These are phyloP conservation scores for Microctonus aethiopoides DNA, from an alignment of 2,888 invertebrate genomes.

Conservation along the genomic window DNA sequence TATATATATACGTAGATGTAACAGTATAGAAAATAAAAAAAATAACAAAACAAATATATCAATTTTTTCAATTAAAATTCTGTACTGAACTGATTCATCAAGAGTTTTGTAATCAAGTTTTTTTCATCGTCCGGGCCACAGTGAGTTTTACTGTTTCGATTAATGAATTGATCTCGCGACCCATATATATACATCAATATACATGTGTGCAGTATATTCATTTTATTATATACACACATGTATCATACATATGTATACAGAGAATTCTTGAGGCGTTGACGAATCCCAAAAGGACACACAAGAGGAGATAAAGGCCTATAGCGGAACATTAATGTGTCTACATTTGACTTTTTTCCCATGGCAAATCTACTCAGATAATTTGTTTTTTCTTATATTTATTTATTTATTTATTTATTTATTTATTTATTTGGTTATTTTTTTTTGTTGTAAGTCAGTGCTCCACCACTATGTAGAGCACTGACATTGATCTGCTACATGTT, in stretches of 20 bases:
- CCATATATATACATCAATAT: not conserved
- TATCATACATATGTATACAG: not conserved
- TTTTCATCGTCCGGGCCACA: conserved; percentile 7
- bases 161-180: conserved; percentile 18
- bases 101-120: conserved; percentile 19
- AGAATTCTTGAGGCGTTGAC: not conserved
- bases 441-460: not conserved
- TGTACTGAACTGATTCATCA: conserved; percentile 23
- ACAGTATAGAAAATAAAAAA: not conserved
- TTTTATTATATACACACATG: not conserved
- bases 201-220: no score
- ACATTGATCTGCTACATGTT: conserved; percentile 22
- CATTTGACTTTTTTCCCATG: conserved; percentile 29
- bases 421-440: not conserved
- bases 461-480: conserved; percentile 24
- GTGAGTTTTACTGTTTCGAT: conserved; percentile 13
- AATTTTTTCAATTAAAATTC: conserved; percentile 28
- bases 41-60: not conserved
- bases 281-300: conserved; percentile 3
- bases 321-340: conserved; percentile 8
- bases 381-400: conserved; percentile 3
- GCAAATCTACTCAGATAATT: conserved; percentile 29
- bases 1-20: not conserved
- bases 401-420: not conserved
- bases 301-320: conserved; percentile 5